Base-by-base conservation (phyloP, 2,888 invertebrate genomes). In the Copidosoma aretas region DNA sequence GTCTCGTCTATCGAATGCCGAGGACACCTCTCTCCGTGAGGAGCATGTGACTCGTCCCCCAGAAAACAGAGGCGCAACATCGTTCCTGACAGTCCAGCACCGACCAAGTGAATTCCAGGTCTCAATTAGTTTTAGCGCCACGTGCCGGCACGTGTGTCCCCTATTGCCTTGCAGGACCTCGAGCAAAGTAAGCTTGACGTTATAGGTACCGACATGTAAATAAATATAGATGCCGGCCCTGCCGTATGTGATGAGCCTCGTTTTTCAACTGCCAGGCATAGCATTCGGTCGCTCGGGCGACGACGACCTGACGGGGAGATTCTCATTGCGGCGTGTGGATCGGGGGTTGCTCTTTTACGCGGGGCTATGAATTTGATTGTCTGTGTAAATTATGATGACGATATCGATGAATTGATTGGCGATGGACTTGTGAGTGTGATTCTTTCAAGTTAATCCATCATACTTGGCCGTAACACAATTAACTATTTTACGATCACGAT, bases 61-160 rank as follows among this genome's bases (percentile, higher is more conserved):
- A 21, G 21, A 21, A 56, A 14, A 43, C 25, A 68, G 57, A 70
- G 73, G 75, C 73, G 73, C 8, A 68, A 74, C 73, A 80, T 79
- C 74, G 78, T 24, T 68, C 60, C 76, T 78, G 80, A 80, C 80
- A 79, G 77, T 74, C 60, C 72, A 32, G 17, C 43, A 60, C 53
- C 49, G 76, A 73, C 75, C 80, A 80, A 82, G 79, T 81, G 81
- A 83, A 83, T 83, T 82, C 80, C 79, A 81, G 78, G 79, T 83
- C 81, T 81, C 83, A 83, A 83, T 83, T 83, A 83, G 81, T 83
- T 83, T 79, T 79, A 2, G 75, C 63, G 76, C 67, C 83, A 83
- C 83, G 83, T 74, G 83, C 71, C 78, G 82, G 62, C 83, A 79
- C 83, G 83, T 82, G 83, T 67, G 75, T n/a, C 53, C 74, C 53